Conservation (phyloP, 2,888 invertebrate species). For the Muscina levida region DNA sequence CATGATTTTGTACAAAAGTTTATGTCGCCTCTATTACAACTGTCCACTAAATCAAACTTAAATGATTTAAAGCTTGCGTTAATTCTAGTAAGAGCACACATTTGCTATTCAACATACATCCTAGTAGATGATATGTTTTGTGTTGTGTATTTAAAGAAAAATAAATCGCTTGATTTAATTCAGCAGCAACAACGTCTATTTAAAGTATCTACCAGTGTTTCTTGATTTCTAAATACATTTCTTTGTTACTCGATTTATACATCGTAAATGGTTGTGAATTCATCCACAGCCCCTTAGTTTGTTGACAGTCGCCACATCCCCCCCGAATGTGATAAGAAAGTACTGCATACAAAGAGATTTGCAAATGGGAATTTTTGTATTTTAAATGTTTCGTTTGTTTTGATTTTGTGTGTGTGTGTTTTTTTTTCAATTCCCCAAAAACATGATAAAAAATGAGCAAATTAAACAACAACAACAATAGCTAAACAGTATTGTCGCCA, state of each 20-base stretch:
- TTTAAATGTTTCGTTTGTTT: constrained; percentile 47
- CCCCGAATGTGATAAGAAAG: constrained; percentile 63
- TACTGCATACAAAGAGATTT: constrained; percentile 21
- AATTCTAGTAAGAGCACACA: too few relatives aligned
- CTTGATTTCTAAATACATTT: constrained; percentile 48
- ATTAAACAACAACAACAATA: constrained; percentile 44
- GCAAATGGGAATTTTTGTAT: constrained; percentile 36
- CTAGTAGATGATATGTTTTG: too few relatives aligned
- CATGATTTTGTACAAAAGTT: too few relatives aligned
- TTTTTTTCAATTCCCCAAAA: constrained; percentile 35
- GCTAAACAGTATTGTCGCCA: background rate
- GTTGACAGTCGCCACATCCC: constrained; percentile 13
- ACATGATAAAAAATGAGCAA: constrained; percentile 57
- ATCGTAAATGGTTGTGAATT: constrained; percentile 35
- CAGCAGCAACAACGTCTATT: constrained; percentile 50
- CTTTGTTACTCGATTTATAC: constrained; percentile 58
- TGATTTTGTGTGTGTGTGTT: constrained; percentile 41
- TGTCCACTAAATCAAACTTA: too few relatives aligned
- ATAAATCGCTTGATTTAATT: constrained; percentile 63
- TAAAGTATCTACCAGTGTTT: constrained; percentile 18
- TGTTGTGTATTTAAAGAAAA: too few relatives aligned
- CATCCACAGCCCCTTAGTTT: background rate
- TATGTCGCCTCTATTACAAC: too few relatives aligned
- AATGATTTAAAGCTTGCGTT: too few relatives aligned
- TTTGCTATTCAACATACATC: too few relatives aligned